phyloP scores from a whole-genome alignment of 2,797 vertebrate species.

The Coccyzus lansbergi region DNA sequence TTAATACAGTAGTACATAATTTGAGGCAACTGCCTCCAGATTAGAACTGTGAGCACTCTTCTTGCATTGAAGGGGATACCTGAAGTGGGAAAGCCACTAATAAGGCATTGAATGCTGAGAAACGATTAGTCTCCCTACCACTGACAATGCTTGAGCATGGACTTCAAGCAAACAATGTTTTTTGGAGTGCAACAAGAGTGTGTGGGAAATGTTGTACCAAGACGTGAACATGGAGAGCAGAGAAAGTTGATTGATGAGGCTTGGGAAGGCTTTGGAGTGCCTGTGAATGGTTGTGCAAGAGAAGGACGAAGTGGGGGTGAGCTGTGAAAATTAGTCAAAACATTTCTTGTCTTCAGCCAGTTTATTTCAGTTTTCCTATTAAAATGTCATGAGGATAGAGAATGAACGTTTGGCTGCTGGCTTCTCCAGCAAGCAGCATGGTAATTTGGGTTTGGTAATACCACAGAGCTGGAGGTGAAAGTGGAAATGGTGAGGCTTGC shows the following conservation, averaged over 20 bases:
- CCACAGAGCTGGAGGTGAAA: not conserved
- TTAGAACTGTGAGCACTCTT: not conserved
- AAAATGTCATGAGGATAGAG: not conserved
- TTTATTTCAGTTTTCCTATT: conserved; percentile 12
- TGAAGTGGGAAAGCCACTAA: not conserved
- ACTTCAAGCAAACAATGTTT: not conserved
- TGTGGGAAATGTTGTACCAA: conserved; percentile 4
- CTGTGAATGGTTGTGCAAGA: conserved; percentile 15
- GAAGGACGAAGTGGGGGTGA: conserved; percentile 3
- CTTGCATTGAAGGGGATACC: not conserved
- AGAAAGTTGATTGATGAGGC: conserved; percentile 27
- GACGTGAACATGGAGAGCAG: not conserved
- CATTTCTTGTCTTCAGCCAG: not conserved
- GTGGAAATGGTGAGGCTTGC: not conserved
- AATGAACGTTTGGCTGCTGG: not conserved
- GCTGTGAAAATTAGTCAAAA: conserved; percentile 21
- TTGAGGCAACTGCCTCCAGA: not conserved
- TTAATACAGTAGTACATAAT: not conserved
- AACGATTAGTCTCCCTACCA: not conserved
- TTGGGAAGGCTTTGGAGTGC: not conserved
- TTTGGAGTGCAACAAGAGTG: not conserved
- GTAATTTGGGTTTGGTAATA: not conserved
- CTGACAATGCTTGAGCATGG: not conserved
- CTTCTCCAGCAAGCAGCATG: not conserved
- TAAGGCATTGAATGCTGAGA: not conserved